A percentile compares a stretch with the other conserved stretches of the same genome.
Conservation (phyloP, 2,888 invertebrate genomes). For the Pristionchus exspectatus region DNA sequence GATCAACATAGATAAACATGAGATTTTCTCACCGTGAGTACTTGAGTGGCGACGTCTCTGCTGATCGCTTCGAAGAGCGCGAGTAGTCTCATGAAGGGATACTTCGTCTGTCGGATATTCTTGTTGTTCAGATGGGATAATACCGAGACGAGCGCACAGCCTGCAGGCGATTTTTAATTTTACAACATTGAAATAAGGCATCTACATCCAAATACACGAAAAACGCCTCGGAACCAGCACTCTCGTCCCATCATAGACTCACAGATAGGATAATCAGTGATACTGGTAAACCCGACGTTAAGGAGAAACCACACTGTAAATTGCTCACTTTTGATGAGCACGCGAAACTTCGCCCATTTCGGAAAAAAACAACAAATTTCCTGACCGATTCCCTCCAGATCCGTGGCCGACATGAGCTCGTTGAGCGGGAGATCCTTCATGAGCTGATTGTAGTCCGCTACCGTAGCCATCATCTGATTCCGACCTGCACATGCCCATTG, state of each 20-base stretch:
- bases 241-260: too few species aligned
- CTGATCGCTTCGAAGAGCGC: slow-evolving; percentile 98
- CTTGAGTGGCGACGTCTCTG: slow-evolving; percentile 93
- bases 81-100: slow-evolving; percentile 94
- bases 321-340: too few species aligned
- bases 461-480: slow-evolving; percentile 95
- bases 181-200: too few species aligned
- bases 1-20: too few species aligned
- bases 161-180: background rate
- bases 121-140: slow-evolving; percentile 91
- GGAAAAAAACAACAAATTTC: too few species aligned
- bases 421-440: slow-evolving; percentile 99
- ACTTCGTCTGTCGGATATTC: slow-evolving; percentile 90
- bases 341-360: too few species aligned
- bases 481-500: slow-evolving; percentile 83
- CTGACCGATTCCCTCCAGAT: slow-evolving; percentile 88
- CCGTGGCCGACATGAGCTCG: slow-evolving; percentile 95
- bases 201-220: too few species aligned
- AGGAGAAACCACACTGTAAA: too few species aligned
- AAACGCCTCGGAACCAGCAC: too few species aligned
- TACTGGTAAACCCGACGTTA: too few species aligned
- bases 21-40: slow-evolving; percentile 89
- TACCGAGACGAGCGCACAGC: slow-evolving; percentile 90
- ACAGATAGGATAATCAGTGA: too few species aligned
- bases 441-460: slow-evolving; percentile 97